A percentile compares a stretch with the other conserved stretches of the same genome.
These are phyloP conservation scores for Thecocarcelia acutangulata DNA, from an alignment of 2,888 invertebrate genomes.

Conservation along the genomic window DNA sequence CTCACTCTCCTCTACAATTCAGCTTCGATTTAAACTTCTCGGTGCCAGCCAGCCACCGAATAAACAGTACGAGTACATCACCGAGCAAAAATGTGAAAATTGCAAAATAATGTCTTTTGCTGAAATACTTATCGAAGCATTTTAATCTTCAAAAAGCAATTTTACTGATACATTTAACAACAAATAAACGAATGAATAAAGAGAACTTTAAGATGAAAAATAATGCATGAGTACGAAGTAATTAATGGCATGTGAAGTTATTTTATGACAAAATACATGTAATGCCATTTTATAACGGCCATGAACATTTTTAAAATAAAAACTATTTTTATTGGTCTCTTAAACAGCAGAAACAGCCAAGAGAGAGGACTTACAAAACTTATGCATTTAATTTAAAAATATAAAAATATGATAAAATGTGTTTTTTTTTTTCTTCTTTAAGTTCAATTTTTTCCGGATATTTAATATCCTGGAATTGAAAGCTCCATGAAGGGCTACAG, in stretches of 20 bases:
- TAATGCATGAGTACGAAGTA: slow-evolving; percentile 14
- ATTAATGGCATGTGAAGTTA: slow-evolving; percentile 54
- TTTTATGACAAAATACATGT: slow-evolving; percentile 25
- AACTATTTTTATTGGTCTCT: neutral
- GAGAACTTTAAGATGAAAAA: slow-evolving; percentile 5
- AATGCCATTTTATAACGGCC: neutral
- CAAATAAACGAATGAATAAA: slow-evolving; percentile 31
- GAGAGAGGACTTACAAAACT: neutral
- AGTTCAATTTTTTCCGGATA: too few species aligned
- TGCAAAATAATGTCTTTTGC: slow-evolving; percentile 65
- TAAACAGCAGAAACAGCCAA: neutral
- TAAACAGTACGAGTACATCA: slow-evolving; percentile 25
- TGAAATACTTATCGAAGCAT: slow-evolving; percentile 54
- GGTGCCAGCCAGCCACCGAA: slow-evolving; percentile 48
- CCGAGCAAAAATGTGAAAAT: slow-evolving; percentile 57
- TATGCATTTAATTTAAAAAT: too few species aligned
- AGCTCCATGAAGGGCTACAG: too few species aligned
- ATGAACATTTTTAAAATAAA: neutral
- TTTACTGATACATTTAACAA: slow-evolving; percentile 58
- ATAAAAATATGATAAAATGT: too few species aligned
- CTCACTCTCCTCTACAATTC: neutral
- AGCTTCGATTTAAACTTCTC: slow-evolving; percentile 18
- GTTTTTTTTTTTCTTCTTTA: too few species aligned
- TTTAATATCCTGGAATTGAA: too few species aligned
- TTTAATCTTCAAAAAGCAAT: slow-evolving; percentile 62